Evolutionary conservation across 2,888 invertebrate species (phyloP).

Genomic region (Hypomecis punctinalis): DNA sequence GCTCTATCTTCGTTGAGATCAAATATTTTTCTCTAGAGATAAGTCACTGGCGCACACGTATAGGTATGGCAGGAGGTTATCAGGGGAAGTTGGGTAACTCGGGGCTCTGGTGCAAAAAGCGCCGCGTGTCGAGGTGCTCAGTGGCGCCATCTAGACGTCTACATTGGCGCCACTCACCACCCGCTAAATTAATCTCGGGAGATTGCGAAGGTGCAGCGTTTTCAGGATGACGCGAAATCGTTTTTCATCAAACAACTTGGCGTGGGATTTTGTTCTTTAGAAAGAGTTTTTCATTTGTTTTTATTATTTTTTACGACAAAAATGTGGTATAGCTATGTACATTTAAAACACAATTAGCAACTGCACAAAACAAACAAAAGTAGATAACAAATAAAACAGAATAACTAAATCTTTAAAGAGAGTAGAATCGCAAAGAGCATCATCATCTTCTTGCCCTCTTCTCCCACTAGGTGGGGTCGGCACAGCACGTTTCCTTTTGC

Average conservation of each 20-base stretch:
- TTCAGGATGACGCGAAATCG: constrained; percentile 48
- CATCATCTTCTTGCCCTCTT: too few species aligned
- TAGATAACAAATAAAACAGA: too few species aligned
- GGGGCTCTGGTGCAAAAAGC: constrained; percentile 59
- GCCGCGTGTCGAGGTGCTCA: constrained; percentile 67
- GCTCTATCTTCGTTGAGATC: background rate
- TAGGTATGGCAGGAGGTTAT: constrained; percentile 49
- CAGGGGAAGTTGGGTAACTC: constrained; percentile 63
- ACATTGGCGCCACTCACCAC: constrained; percentile 71
- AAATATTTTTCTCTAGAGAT: constrained; percentile 1
- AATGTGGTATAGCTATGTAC: background rate
- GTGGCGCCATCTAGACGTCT: constrained; percentile 83
- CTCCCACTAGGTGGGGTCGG: too few species aligned
- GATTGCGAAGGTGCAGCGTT: constrained; percentile 52
- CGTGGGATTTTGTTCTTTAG: constrained; percentile 7
- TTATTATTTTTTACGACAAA: background rate
- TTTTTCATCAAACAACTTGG: constrained; percentile 46
- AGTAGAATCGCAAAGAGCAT: too few species aligned
- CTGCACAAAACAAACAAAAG: too few species aligned
- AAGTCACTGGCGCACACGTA: constrained; percentile 7
- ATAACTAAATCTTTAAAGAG: too few species aligned
- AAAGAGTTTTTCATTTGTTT: constrained; percentile 2
- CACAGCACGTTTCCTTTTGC: too few species aligned
- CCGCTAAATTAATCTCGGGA: constrained; percentile 74
- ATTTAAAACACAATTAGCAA: too few species aligned